Conservation (phyloP, 2,113 vertebrate genomes). For the Turnix velox region DNA sequence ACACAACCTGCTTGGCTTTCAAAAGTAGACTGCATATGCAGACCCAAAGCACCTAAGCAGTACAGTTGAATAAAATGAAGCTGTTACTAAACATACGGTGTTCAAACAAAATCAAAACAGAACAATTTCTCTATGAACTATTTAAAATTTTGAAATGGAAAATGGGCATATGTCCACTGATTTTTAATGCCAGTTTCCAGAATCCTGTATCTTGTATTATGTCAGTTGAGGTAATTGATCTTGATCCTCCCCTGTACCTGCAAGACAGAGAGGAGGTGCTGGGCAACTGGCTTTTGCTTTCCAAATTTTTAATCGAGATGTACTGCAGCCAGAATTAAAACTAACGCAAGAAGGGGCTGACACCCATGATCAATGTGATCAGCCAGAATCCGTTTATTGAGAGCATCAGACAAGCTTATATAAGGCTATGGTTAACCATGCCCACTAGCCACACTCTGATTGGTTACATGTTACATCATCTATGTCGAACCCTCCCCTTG, state of each 20-base stretch:
- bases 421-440: too few species aligned
- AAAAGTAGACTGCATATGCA: not conserved
- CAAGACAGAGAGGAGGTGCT: not conserved
- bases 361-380: too few species aligned
- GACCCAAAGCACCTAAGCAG: not conserved
- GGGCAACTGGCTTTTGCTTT: not conserved
- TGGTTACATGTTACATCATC: too few species aligned
- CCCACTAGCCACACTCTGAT: too few species aligned
- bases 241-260: not conserved
- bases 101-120: not conserved
- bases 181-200: not conserved
- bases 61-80: not conserved
- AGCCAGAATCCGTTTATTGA: too few species aligned
- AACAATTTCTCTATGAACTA: not conserved
- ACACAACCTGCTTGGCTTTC: conserved; percentile 1
- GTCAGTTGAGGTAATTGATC: not conserved
- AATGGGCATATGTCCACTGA: not conserved
- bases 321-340: not conserved
- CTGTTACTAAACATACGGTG: not conserved
- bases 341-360: too few species aligned
- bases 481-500: too few species aligned
- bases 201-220: not conserved
- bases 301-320: not conserved
- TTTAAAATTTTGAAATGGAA: conserved; percentile 6
- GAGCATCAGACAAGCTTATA: too few species aligned